Base-by-base conservation (phyloP, 2,797 vertebrate genomes). In the Cygnus olor region DNA sequence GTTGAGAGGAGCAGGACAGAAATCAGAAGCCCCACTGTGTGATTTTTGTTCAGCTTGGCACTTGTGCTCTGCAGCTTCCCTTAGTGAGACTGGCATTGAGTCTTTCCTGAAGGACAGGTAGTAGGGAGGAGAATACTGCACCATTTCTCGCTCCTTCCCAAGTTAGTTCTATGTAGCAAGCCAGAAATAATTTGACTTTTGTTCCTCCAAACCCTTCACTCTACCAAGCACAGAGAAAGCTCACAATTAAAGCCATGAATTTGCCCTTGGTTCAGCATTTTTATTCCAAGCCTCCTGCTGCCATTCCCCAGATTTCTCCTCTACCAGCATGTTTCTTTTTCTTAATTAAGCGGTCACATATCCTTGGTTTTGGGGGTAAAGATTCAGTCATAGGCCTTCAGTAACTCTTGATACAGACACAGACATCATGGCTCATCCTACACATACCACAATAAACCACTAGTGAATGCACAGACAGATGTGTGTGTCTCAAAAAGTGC, bases 191-290 rank as follows among this genome's bases (percentile, higher is more conserved):
- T 9, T 24, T 32, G 40, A 63, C 11, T 34, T 81, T 2, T 25
- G 12, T 11, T 86, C 21, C 36, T 61, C 19, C 17, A 53, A 56
- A 85, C n/a, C 19, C n/a, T 88, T 71, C 36, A 74, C n/a, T 77
- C 64, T 80, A 85, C 2, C 3, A 54, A 10, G 18, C 63, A 66
- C n/a, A 80, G 32, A 57, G n/a, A 15, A 47, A 88, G 78, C 79
- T 80, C 22, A 28, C 0, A 3, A 14, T 68, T 44, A 38, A 58
- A 95, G 28, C 12, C 13, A 10, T n/a, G 69, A 16, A 54, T 83
- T 54, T 81, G 22, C 53, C 63, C 73, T 89, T 54, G 44, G 18
- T 83, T 94, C 57, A 91, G 66, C 11, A 17, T 78, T 74, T 91
- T 71, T 36, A 34, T 54, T n/a, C 66, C 65, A 42, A 83, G 45